Conservation (phyloP, 2,888 invertebrate species). For the Drosophila neutralis region DNA sequence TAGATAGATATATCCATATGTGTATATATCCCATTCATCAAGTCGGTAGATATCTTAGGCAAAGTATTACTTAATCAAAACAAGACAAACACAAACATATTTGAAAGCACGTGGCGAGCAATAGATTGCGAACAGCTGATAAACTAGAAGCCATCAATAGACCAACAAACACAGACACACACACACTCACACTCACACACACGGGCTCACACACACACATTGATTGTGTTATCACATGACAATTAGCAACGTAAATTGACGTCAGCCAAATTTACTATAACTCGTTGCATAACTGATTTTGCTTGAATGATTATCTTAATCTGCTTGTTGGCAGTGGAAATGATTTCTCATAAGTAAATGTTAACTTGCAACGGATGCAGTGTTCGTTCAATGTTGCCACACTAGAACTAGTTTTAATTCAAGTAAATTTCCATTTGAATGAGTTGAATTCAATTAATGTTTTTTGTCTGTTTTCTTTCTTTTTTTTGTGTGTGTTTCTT, state of each 20-base stretch:
- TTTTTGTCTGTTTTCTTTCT: not conserved
- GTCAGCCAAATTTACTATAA: slow-evolving; percentile 42
- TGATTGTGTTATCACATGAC: slow-evolving; percentile 37
- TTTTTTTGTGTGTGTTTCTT: not conserved
- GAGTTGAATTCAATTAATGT: not conserved
- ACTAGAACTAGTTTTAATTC: not conserved
- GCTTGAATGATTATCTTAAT: not conserved
- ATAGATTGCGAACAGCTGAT: slow-evolving; percentile 35
- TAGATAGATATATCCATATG: not conserved
- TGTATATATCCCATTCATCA: not conserved
- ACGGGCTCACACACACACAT: not conserved
- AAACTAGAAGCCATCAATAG: slow-evolving; percentile 20
- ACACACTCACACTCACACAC: not conserved
- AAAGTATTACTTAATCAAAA: not conserved
- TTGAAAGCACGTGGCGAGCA: slow-evolving; percentile 47
- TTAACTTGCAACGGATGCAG: not conserved
- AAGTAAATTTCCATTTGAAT: not conserved
- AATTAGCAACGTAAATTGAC: slow-evolving; percentile 57
- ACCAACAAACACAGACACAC: slow-evolving; percentile 10
- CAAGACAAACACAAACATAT: slow-evolving; percentile 8
- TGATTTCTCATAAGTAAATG: not conserved
- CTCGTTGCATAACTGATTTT: not conserved
- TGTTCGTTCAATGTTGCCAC: not conserved
- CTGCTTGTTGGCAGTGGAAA: not conserved
- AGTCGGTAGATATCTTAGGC: not conserved